Conservation (phyloP, 2,797 vertebrate species). For the Ptychobarbus kaznakovi region DNA sequence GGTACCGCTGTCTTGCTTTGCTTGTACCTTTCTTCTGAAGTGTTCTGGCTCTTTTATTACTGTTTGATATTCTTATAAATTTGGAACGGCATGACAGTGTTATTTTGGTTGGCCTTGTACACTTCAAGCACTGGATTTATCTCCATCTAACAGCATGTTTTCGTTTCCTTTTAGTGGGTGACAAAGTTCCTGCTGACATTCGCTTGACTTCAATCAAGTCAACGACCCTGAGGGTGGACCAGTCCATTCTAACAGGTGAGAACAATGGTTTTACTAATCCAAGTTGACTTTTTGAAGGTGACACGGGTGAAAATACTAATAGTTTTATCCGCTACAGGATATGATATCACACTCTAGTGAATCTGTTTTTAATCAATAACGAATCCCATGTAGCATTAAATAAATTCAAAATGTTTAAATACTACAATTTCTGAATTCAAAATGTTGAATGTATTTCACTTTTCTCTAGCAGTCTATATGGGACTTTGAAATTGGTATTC, state of each 20-base stretch:
- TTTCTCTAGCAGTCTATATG: background rate
- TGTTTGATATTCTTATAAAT: conserved; percentile 1
- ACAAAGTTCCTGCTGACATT: conserved; percentile 99
- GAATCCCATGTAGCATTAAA: background rate
- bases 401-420: background rate
- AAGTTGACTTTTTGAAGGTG: background rate
- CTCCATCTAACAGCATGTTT: conserved; percentile 37
- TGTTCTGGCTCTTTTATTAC: background rate
- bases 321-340: background rate
- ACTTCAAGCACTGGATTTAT: background rate
- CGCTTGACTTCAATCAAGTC: conserved; percentile 96
- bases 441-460: background rate
- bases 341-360: background rate
- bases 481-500: background rate
- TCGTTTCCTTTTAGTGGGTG: conserved; percentile 85
- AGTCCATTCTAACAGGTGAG: conserved; percentile 97
- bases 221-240: conserved; percentile 96
- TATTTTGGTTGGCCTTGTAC: background rate
- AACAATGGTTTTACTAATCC: background rate
- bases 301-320: background rate
- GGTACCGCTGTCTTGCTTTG: background rate
- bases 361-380: background rate
- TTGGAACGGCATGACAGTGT: background rate
- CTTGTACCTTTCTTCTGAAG: background rate
- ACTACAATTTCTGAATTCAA: background rate